Percentiles rank a stretch among this genome's conserved stretches.
Conservation (phyloP, 1,140 invertebrate genomes). For the Drosophila baimaii region DNA sequence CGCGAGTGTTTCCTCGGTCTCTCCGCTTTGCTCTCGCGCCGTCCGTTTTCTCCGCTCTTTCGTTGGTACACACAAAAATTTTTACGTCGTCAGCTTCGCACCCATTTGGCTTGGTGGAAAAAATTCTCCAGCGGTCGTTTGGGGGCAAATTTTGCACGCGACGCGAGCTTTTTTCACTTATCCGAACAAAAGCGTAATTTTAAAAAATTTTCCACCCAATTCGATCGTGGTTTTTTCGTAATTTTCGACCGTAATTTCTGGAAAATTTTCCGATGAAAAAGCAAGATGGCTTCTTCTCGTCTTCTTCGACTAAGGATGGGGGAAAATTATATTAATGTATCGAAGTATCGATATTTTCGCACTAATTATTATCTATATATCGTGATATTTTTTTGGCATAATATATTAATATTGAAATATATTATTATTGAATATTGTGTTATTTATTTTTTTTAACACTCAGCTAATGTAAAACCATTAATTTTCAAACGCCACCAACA, state of each 20-base stretch:
- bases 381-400: too few relatives aligned
- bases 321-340: too few relatives aligned
- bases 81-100: slow-evolving; percentile 75
- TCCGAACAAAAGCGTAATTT: slow-evolving; percentile 44
- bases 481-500: too few relatives aligned
- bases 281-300: slow-evolving; percentile 49
- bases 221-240: slow-evolving; percentile 58
- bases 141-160: slow-evolving; percentile 36
- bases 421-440: too few relatives aligned
- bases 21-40: slow-evolving; percentile 71
- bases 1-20: slow-evolving; percentile 50
- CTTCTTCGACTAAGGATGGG: neutral
- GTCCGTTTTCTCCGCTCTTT: slow-evolving; percentile 76
- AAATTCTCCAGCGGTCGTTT: slow-evolving; percentile 47
- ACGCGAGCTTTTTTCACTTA: slow-evolving; percentile 37
- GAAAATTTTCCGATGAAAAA: slow-evolving; percentile 81
- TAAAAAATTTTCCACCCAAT: slow-evolving; percentile 48
- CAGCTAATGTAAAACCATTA: too few relatives aligned
- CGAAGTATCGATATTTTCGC: too few relatives aligned
- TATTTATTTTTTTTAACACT: too few relatives aligned
- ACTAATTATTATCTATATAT: neutral
- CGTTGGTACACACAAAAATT: slow-evolving; percentile 84
- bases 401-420: too few relatives aligned
- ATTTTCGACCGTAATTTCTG: slow-evolving; percentile 73
- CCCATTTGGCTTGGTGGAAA: slow-evolving; percentile 69